Conservation (phyloP, 92 coral and sea anemone species). For the Galaxea fascicularis region DNA sequence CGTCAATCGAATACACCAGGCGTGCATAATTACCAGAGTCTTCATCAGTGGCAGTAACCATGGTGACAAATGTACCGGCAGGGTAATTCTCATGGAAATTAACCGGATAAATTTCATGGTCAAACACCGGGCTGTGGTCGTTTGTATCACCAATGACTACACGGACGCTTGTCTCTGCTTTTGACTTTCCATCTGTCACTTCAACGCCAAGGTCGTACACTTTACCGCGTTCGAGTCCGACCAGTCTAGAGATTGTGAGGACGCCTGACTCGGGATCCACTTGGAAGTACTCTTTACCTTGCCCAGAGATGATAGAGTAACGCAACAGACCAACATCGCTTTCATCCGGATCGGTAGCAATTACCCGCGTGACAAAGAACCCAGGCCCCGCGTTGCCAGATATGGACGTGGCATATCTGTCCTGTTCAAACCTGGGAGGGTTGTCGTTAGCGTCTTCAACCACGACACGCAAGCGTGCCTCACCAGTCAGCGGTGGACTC, state of each 20-base stretch:
- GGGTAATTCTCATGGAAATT: conserved; percentile 92
- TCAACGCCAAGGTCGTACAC: conserved; percentile 78
- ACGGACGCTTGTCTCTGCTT: conserved; percentile 76
- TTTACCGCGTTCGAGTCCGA: conserved; percentile 88
- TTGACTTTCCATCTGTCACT: conserved; percentile 82
- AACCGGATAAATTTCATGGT: conserved; percentile 77
- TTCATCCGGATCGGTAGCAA: conserved; percentile 95
- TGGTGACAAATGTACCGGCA: conserved; percentile 88
- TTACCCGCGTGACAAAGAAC: conserved; percentile 92
- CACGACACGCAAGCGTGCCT: conserved; percentile 86
- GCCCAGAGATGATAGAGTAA: conserved; percentile 80
- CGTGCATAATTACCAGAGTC: conserved; percentile 93
- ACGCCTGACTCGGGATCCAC: conserved; percentile 88
- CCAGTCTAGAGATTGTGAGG: conserved; percentile 81
- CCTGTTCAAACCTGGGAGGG: conserved; percentile 87
- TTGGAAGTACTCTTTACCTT: conserved; percentile 75
- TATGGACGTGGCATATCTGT: conserved; percentile 88
- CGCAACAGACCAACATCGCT: conserved; percentile 76
- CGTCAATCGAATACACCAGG: conserved; percentile 83
- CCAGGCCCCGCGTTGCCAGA: conserved; percentile 96
- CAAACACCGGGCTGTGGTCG: conserved; percentile 92
- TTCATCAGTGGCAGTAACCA: conserved; percentile 96
- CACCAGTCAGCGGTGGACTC: conserved; percentile 87
- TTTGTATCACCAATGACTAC: conserved; percentile 95
- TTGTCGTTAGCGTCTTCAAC: conserved; percentile 93